Base-by-base conservation (phyloP, 1,140 invertebrate genomes). In the Euglossa dilemma region DNA sequence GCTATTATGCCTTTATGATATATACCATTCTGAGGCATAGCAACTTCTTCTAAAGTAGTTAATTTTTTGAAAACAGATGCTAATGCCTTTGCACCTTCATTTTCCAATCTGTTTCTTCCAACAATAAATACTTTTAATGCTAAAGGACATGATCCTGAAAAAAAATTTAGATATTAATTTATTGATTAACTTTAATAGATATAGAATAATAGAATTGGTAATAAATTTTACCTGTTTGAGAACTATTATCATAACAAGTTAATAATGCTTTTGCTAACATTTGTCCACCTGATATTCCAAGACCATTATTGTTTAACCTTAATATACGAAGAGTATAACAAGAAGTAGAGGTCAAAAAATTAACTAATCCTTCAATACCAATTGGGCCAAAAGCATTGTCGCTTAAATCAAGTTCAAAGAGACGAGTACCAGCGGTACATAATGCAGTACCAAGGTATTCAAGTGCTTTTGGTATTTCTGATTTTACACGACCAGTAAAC, bases 301-400 rank as follows among this genome's bases (percentile, higher is more conserved):
- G 95, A 9, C 99, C 99, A 94, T 99, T 99, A 92, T 99, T 99
- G 90, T 99, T 99, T 0, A 99, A 94, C 52, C 96, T 95, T 0
- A 99, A 93, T 92, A 97, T 97, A 94, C 98, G 95, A 25, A 98
- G 94, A 7, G 97, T 96, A 89, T 97, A 98, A 92, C 98, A 99
- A 0, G 97, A 96, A 6, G 96, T 95, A 69, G 98, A 98, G 82
- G 96, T 96, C 20, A 99, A 93, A 20, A 99, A 95, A 28, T 97
- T 95, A n/a, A 97, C 96, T 64, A 99, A 94, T 8, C 98, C 98
- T 86, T 97, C 95, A 71, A 99, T 97, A 57, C 98, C 99, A 91
- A 99, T 98, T 0, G 99, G 99, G 9, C 99, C 99, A 92, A 99
- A 97, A 0, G 99, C 99, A 96, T 99, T 99, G 92, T 99, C 99